Percentiles rank a stretch among this genome's conserved stretches.
Conservation (phyloP, 2,797 vertebrate species). For the Garrulus glandarius region DNA sequence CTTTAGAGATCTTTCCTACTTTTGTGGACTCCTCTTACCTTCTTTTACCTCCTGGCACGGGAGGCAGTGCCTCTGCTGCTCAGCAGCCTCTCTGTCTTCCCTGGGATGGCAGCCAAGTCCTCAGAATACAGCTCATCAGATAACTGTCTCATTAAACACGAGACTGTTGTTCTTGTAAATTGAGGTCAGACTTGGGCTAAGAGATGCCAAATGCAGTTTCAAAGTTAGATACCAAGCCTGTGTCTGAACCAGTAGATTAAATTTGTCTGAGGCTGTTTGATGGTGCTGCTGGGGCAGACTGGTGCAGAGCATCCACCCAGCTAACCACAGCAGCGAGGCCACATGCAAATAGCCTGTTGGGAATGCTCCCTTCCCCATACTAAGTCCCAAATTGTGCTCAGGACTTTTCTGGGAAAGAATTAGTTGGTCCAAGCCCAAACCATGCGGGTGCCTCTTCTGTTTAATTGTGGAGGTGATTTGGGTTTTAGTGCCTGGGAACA, state of each 20-base stretch:
- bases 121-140: slow-evolving; percentile 29
- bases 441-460: not conserved
- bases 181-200: slow-evolving; percentile 41
- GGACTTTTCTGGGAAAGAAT: slow-evolving; percentile 40
- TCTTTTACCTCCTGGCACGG: not conserved
- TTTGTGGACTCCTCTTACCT: not conserved
- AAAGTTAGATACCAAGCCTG: not conserved
- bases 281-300: slow-evolving; percentile 20
- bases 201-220: slow-evolving; percentile 37
- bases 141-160: slow-evolving; percentile 52
- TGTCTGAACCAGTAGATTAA: slow-evolving; percentile 9
- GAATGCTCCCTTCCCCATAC: not conserved
- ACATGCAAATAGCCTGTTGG: slow-evolving; percentile 10
- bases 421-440: slow-evolving; percentile 26
- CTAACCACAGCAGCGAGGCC: slow-evolving; percentile 8
- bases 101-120: slow-evolving; percentile 13
- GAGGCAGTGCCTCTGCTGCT: not conserved
- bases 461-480: slow-evolving; percentile 15
- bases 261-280: not conserved
- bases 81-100: not conserved
- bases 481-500: slow-evolving; percentile 22
- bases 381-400: not conserved
- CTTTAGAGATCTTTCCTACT: not conserved
- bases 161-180: slow-evolving; percentile 59
- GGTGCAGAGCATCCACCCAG: not conserved